These are phyloP conservation scores for Sipha flava DNA, from an alignment of 1,140 invertebrate species.

Conservation along the genomic window DNA sequence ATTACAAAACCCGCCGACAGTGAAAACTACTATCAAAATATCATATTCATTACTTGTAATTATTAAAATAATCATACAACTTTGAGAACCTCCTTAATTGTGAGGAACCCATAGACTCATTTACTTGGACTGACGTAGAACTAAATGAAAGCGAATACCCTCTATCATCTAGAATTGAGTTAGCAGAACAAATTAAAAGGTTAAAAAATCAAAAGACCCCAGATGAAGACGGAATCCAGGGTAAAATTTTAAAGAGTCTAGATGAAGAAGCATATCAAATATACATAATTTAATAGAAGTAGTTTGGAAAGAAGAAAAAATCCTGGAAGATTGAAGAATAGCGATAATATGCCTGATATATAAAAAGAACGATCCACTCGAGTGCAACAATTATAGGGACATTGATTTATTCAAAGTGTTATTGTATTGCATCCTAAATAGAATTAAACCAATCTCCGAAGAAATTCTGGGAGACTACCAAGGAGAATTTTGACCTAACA, in stretches of 20 bases:
- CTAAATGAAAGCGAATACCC: not conserved
- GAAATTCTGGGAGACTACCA: constrained; percentile 7
- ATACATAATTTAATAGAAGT: not conserved
- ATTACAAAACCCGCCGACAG: no score
- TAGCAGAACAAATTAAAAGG: constrained; percentile 27
- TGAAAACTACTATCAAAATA: no score
- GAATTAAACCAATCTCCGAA: not conserved
- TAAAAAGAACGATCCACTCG: constrained; percentile 11
- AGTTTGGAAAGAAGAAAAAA: not conserved
- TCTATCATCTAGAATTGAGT: not conserved
- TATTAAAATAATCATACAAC: no score
- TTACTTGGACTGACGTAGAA: not conserved
- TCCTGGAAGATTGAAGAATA: not conserved
- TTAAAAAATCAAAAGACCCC: constrained; percentile 28
- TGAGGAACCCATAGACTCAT: not conserved
- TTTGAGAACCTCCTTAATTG: no score
- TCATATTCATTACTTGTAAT: no score
- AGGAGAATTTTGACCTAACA: not conserved
- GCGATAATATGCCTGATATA: not conserved
- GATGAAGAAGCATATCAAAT: not conserved
- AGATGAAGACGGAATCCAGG: not conserved
- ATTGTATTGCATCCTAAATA: not conserved
- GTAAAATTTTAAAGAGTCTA: not conserved
- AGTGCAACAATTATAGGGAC: not conserved
- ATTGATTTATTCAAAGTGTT: not conserved